Evolutionary conservation across 2,113 vertebrate species (phyloP).

Genomic region (Urocynchramus pylzowi): DNA sequence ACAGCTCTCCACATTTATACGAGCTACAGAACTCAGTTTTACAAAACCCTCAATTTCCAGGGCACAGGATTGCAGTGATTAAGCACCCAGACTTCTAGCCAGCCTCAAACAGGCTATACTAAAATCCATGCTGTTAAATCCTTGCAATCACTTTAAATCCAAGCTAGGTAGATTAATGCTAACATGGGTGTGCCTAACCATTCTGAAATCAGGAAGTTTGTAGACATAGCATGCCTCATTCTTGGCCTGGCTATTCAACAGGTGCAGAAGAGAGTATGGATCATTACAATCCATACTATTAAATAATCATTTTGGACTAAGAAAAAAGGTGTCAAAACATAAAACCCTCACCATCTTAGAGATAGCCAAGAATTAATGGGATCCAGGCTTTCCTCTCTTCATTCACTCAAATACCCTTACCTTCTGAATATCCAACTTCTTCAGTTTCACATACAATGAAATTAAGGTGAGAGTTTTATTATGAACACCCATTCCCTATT

Average conservation of each 20-base stretch:
- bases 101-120: not conserved
- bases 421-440: not conserved
- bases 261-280: not conserved
- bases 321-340: not conserved
- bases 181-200: not conserved
- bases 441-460: not conserved
- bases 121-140: not conserved
- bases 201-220: not conserved
- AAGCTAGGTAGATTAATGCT: not conserved
- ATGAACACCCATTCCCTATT: not conserved
- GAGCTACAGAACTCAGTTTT: not conserved
- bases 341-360: not conserved
- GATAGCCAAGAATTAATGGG: not conserved
- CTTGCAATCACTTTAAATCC: not conserved
- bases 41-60: not conserved
- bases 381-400: not conserved
- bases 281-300: not conserved
- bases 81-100: not conserved
- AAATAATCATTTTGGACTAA: not conserved
- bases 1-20: not conserved
- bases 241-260: not conserved
- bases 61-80: not conserved
- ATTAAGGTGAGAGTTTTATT: not conserved
- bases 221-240: not conserved
- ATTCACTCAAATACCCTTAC: not conserved